Evolutionary conservation across 2,797 vertebrate genomes (phyloP).

Genomic region (Remorina albescens): DNA sequence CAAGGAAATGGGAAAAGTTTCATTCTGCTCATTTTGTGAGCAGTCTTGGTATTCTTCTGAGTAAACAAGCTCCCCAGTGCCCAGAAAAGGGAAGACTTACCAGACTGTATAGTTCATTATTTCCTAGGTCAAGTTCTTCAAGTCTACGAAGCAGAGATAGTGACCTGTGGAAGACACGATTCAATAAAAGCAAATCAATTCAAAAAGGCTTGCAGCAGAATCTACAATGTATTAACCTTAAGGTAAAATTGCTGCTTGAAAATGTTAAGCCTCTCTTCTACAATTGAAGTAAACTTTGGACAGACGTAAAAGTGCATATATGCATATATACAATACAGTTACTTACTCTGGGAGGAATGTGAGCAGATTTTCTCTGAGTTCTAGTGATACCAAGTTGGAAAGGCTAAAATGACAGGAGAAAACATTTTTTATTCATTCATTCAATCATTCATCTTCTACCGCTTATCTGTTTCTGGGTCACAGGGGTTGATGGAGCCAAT

Average conservation of each 20-base stretch:
- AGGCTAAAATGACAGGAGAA: slow-evolving; percentile 85
- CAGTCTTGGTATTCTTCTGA: background rate
- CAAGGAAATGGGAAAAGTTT: slow-evolving; percentile 46
- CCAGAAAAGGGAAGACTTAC: slow-evolving; percentile 80
- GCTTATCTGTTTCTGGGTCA: too few relatives aligned
- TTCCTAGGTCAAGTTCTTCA: slow-evolving; percentile 98
- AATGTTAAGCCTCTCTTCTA: background rate
- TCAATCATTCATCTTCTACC: too few relatives aligned
- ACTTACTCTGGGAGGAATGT: slow-evolving; percentile 98
- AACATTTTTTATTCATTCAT: too few relatives aligned
- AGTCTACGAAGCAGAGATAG: slow-evolving; percentile 92
- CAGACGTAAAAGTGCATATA: too few relatives aligned
- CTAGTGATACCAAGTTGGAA: slow-evolving; percentile 95
- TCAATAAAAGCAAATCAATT: background rate
- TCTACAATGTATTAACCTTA: background rate
- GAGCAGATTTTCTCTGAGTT: slow-evolving; percentile 96
- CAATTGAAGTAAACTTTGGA: background rate
- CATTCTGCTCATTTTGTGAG: slow-evolving; percentile 12
- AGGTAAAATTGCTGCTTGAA: background rate
- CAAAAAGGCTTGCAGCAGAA: background rate
- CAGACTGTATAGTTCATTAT: slow-evolving; percentile 96
- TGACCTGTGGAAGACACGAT: slow-evolving; percentile 85
- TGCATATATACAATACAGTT: background rate
- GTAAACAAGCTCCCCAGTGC: slow-evolving; percentile 13
- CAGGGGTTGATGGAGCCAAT: too few relatives aligned